Evolutionary conservation across 2,797 vertebrate genomes (phyloP).

Genomic region (Aulostomus chinensis): DNA sequence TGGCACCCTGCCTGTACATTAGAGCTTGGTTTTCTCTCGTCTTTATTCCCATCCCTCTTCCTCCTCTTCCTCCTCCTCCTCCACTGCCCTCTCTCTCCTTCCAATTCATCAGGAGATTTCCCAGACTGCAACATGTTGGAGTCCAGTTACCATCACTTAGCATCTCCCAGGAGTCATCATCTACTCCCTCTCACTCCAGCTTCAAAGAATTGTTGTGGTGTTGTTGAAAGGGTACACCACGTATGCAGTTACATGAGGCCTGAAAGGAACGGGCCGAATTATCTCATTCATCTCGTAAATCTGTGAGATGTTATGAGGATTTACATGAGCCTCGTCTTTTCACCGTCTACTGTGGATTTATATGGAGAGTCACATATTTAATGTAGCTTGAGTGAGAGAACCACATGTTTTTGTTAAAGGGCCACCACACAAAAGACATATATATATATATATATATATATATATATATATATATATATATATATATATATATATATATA

Average conservation of each 20-base stretch:
- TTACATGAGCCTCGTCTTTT: too few relatives aligned
- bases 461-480: neutral
- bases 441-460: too few relatives aligned
- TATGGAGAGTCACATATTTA: too few relatives aligned
- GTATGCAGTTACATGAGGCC: neutral
- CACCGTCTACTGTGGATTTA: too few relatives aligned
- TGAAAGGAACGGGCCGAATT: neutral
- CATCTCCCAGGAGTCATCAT: conserved; percentile 54
- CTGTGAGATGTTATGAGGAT: too few relatives aligned
- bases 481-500: neutral
- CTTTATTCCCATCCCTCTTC: conserved; percentile 42
- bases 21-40: conserved; percentile 47
- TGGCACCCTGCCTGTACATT: conserved; percentile 57
- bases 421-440: too few relatives aligned
- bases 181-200: conserved; percentile 16
- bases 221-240: neutral
- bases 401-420: too few relatives aligned
- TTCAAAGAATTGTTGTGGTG: conserved; percentile 7
- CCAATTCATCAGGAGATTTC: conserved; percentile 74
- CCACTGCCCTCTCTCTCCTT: too few relatives aligned
- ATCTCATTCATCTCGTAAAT: too few relatives aligned
- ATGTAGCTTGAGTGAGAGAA: too few relatives aligned
- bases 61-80: conserved; percentile 5
- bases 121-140: conserved; percentile 73
- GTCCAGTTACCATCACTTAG: conserved; percentile 76